Evolutionary conservation across 2,797 vertebrate genomes (phyloP), one percentile per base, ranked within the genome.

Genomic region (Knipowitschia caucasica): DNA sequence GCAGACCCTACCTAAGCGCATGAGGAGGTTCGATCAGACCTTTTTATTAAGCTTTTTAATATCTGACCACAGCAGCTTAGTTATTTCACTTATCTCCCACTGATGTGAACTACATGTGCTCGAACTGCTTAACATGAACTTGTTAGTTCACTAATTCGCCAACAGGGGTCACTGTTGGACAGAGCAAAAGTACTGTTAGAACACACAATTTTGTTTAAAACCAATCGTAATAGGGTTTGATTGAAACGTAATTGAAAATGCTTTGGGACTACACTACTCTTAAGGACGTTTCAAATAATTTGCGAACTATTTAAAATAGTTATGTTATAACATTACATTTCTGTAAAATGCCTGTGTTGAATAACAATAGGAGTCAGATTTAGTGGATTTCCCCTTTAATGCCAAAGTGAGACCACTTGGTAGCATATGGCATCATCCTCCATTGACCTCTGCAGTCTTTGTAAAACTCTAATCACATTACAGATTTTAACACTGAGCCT

Each of bases 331-430:
- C 7, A 27, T 30, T 11, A 11, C 0, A n/a, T n/a, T 46, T 26
- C 9, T 9, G 3, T 10, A 6, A 18, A 50, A 17, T 45, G 18
- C 25, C 25, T 47, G 26, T 21, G 44, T 40, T 62, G 62, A 79
- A 73, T 50, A 69, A 78, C 40, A 73, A 79, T 56, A 27, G 55
- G 67, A 75, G 59, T 65, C 77, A 31, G 59, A 51, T 76, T 79
- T 65, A 69, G 69, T 78, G 78, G 75, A 81, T 77, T 64, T 74
- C 61, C 75, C 68, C 70, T 84, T 85, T 79, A 83, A 79, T 81
- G 74, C 73, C 60, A 67, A 71, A 84, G 72, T 62, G 67, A 79
- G 67, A 75, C 7, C 66, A 80, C 77, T 70, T 62, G 58, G 46
- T 65, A 77, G 70, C 63, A 78, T 73, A 54, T 69, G 73, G 72